These are phyloP conservation scores for Spheniscus humboldti DNA, from an alignment of 2,797 vertebrate species.

Conservation along the genomic window DNA sequence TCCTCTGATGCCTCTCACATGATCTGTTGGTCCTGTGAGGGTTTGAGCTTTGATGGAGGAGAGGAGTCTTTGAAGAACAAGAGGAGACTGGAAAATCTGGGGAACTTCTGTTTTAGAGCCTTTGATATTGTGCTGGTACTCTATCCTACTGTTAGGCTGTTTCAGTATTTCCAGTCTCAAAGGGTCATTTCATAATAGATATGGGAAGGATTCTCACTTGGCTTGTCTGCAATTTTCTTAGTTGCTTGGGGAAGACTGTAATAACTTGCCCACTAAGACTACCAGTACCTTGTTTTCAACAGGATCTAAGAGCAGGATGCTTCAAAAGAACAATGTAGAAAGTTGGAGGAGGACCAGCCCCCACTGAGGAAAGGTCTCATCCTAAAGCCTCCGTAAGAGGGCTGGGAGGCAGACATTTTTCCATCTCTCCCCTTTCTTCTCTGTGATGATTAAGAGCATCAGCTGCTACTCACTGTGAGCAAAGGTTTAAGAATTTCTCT, in stretches of 20 bases:
- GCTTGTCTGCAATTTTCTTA: background rate
- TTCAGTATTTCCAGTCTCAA: conserved; percentile 1
- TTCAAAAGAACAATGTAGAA: background rate
- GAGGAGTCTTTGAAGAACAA: conserved; percentile 45
- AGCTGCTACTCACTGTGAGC: background rate
- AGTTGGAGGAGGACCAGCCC: background rate
- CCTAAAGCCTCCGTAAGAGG: background rate
- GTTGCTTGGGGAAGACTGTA: background rate
- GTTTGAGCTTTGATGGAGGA: conserved; percentile 52
- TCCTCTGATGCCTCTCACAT: conserved; percentile 53
- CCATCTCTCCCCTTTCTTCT: background rate
- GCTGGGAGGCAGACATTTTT: background rate
- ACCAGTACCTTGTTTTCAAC: background rate
- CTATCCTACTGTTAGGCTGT: background rate
- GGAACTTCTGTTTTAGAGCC: conserved; percentile 37
- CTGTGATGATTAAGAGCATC: background rate
- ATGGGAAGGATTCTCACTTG: background rate
- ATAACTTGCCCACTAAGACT: background rate
- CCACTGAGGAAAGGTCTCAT: background rate
- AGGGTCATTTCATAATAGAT: background rate
- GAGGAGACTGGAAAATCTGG: conserved; percentile 45
- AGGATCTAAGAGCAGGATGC: background rate
- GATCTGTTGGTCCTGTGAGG: conserved; percentile 36
- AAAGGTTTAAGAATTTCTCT: conserved; percentile 11
- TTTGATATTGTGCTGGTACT: conserved; percentile 35